phyloP scores from a whole-genome alignment of 2,797 vertebrate genomes.

The Selene dorsalis region DNA sequence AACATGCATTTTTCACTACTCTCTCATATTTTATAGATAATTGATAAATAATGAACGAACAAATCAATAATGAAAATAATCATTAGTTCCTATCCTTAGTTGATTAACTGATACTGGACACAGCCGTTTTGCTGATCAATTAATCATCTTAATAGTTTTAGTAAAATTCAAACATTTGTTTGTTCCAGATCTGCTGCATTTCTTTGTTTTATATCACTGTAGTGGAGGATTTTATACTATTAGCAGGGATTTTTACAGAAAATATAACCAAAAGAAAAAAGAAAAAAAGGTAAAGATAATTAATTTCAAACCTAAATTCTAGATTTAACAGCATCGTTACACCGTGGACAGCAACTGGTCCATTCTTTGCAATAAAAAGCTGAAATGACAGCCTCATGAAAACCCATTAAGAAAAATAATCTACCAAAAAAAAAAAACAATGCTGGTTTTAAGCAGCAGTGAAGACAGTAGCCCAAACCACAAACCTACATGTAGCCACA shows the following conservation, averaged over 20 bases:
- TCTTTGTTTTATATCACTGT: not conserved
- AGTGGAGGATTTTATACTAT: not conserved
- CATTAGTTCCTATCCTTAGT: not conserved
- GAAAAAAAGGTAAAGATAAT: not conserved
- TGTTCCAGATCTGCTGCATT: not conserved
- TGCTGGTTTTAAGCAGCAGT: not conserved
- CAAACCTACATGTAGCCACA: slow-evolving; percentile 16
- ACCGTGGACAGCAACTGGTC: not conserved
- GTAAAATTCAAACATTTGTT: not conserved
- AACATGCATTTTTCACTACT: not conserved
- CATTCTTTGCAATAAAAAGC: slow-evolving; percentile 14
- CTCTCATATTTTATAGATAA: not conserved
- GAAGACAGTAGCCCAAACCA: slow-evolving; percentile 13
- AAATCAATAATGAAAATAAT: not conserved
- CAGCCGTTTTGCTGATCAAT: not conserved
- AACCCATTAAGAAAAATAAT: slow-evolving; percentile 17
- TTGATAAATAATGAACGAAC: not conserved
- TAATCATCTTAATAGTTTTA: not conserved
- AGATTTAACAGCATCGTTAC: not conserved
- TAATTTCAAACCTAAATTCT: not conserved
- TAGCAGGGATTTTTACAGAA: not conserved
- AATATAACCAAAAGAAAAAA: not conserved
- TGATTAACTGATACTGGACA: not conserved
- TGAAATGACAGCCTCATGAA: slow-evolving; percentile 11
- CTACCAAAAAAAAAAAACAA: not conserved